Evolutionary conservation across 2,113 vertebrate genomes (phyloP).

Genomic region (Crotalus horridus): DNA sequence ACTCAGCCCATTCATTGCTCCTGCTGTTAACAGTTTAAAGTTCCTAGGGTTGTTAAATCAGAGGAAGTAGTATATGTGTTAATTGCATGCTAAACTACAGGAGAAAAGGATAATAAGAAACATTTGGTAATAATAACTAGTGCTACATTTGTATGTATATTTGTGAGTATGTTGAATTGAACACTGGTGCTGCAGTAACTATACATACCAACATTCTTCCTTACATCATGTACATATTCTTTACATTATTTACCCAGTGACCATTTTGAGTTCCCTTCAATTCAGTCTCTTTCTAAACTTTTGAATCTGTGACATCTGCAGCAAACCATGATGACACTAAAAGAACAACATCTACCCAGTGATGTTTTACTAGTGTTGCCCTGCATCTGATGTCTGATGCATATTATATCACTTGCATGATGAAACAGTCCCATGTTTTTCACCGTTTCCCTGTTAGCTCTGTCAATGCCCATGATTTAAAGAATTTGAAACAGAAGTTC

Average conservation of each 20-base stretch:
- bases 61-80: slow-evolving; percentile 72
- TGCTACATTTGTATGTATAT: neutral
- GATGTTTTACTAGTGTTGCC: neutral
- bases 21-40: slow-evolving; percentile 49
- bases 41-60: slow-evolving; percentile 50
- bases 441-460: neutral
- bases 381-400: neutral
- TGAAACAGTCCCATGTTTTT: neutral
- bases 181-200: neutral
- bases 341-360: neutral
- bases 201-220: slow-evolving; percentile 4
- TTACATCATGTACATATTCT: slow-evolving; percentile 22
- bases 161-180: neutral
- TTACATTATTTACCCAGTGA: slow-evolving; percentile 12
- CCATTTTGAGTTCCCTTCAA: slow-evolving; percentile 54
- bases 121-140: slow-evolving; percentile 43
- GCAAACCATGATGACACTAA: neutral
- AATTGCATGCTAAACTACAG: slow-evolving; percentile 67
- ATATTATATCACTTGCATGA: neutral
- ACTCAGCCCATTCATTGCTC: slow-evolving; percentile 47
- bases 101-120: slow-evolving; percentile 44
- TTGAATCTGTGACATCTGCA: neutral
- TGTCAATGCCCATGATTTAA: neutral
- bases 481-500: slow-evolving; percentile 1
- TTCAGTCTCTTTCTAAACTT: slow-evolving; percentile 37